Conservation (phyloP, 2,888 invertebrate genomes). For the Hydropsyche betteni region DNA sequence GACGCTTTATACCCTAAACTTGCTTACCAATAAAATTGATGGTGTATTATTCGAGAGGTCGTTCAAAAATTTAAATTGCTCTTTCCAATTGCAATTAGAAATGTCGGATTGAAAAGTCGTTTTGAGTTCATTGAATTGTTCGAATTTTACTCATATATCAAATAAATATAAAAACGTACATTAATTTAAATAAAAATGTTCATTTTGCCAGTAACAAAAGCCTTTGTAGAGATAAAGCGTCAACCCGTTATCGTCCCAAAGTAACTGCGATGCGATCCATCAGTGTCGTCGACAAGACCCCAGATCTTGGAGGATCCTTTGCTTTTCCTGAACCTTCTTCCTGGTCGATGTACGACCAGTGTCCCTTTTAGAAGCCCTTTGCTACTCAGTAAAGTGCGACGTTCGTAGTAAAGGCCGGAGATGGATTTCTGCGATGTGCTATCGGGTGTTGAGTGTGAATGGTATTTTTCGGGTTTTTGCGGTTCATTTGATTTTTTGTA, state of each 20-base stretch:
- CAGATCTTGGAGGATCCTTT: no score
- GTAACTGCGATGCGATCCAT: not conserved
- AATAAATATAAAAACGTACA: no score
- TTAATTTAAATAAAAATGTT: not conserved
- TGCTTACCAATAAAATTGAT: no score
- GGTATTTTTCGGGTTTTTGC: not conserved
- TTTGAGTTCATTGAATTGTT: no score
- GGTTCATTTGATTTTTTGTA: not conserved
- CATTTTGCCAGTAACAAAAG: not conserved
- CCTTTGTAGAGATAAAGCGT: no score
- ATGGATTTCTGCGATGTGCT: not conserved
- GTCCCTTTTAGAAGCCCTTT: no score
- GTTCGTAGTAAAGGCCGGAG: not conserved
- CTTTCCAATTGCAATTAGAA: not conserved
- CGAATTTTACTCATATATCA: no score
- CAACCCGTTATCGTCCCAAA: no score
- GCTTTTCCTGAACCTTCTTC: no score
- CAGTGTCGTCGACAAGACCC: constrained; percentile 16
- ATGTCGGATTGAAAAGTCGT: not conserved
- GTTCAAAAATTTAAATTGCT: not conserved
- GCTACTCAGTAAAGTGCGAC: not conserved
- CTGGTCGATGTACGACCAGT: no score
- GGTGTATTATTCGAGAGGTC: not conserved
- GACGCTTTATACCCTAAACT: no score
- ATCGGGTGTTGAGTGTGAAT: not conserved